phyloP scores from a whole-genome alignment of 2,113 vertebrate genomes.

The Fregetta grallaria region DNA sequence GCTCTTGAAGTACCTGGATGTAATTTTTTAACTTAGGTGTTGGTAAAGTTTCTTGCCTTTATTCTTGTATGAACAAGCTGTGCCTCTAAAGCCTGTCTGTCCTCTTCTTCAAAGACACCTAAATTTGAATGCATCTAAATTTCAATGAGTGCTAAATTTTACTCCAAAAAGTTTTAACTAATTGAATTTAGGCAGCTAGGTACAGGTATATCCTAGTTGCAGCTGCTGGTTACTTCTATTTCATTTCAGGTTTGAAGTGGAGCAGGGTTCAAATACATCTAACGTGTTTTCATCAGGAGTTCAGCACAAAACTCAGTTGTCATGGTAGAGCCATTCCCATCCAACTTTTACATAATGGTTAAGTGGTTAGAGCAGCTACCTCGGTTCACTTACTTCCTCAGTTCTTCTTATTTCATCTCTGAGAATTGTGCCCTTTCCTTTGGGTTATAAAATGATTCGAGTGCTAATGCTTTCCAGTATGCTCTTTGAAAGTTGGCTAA shows the following conservation, averaged over 20 bases:
- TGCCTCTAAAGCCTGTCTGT: background rate
- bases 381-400: background rate
- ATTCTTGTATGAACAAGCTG: background rate
- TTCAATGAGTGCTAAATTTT: background rate
- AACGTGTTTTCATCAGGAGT: background rate
- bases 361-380: background rate
- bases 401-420: background rate
- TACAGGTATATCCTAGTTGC: background rate
- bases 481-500: background rate
- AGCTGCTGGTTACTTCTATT: background rate
- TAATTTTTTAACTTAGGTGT: background rate
- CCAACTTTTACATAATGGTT: background rate
- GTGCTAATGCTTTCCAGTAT: background rate
- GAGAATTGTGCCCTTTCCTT: background rate
- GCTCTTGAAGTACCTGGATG: background rate
- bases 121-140: background rate
- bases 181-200: background rate
- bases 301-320: background rate
- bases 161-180: background rate
- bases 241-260: background rate
- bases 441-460: background rate
- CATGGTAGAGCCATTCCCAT: constrained; percentile 4
- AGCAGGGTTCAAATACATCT: background rate
- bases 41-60: background rate
- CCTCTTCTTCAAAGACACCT: background rate